A percentile compares a stretch with the other conserved stretches of the same genome.
phyloP scores from a whole-genome alignment of 1,140 invertebrate species.

The Homarus americanus region DNA sequence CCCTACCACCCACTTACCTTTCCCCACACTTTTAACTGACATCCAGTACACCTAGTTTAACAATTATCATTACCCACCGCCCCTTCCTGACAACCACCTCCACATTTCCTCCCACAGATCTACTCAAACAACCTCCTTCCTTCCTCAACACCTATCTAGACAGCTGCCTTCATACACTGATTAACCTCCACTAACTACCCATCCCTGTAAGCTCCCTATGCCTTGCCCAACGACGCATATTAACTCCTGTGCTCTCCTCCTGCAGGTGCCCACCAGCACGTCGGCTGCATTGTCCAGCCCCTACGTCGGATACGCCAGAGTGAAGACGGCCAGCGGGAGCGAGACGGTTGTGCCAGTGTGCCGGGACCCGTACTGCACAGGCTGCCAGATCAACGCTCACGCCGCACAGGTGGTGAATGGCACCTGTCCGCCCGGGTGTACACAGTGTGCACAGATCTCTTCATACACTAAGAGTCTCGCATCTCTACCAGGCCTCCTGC shows the following conservation, averaged over 20 bases:
- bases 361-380: conserved; percentile 96
- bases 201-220: no score
- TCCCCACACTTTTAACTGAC: no score
- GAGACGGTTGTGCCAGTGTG: conserved; percentile 95
- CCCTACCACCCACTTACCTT: background rate
- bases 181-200: background rate
- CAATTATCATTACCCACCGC: no score
- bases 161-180: background rate
- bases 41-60: no score
- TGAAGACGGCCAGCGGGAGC: conserved; percentile 93
- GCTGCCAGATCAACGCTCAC: conserved; percentile 91
- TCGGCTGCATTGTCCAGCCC: conserved; percentile 52
- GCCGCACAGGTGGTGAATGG: conserved; percentile 79
- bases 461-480: conserved; percentile 80
- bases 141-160: background rate
- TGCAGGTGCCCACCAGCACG: conserved; percentile 53
- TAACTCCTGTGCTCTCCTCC: background rate
- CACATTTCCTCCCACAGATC: no score
- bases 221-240: background rate
- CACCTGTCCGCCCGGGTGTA: conserved; percentile 94
- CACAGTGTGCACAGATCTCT: conserved; percentile 97
- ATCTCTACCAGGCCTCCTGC: conserved; percentile 77
- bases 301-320: conserved; percentile 86
- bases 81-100: no score
- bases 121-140: background rate